Conservation (phyloP, 2,888 invertebrate genomes). For the Standfussiana lucernea region DNA sequence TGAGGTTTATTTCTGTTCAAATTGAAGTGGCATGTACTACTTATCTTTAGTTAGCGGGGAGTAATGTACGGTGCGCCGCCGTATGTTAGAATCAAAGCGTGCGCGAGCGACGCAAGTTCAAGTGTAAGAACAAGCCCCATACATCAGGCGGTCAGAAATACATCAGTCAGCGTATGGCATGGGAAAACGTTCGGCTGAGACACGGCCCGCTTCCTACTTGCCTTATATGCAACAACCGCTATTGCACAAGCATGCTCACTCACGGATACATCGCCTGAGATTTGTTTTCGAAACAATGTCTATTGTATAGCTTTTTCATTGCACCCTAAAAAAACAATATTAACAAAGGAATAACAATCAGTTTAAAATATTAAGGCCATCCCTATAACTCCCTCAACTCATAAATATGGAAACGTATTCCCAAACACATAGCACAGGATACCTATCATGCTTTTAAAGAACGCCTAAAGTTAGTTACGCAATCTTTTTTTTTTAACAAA, state of each 20-base stretch:
- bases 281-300: conserved; percentile 58
- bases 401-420: conserved; percentile 52
- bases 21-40: conserved; percentile 64
- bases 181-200: conserved; percentile 83
- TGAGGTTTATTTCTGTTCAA: conserved; percentile 66
- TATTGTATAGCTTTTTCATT: conserved; percentile 50
- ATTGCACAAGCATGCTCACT: conserved; percentile 71
- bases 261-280: conserved; percentile 62
- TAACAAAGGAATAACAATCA: conserved; percentile 27
- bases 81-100: conserved; percentile 74
- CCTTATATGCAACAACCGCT: conserved; percentile 84
- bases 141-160: conserved; percentile 82
- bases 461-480: neutral
- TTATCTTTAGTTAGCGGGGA: conserved; percentile 65
- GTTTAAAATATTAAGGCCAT: conserved; percentile 27
- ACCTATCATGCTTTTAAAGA: conserved; percentile 18
- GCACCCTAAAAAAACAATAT: conserved; percentile 24
- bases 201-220: conserved; percentile 81
- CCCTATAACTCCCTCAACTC: conserved; percentile 41
- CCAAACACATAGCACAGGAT: conserved; percentile 10
- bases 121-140: conserved; percentile 83
- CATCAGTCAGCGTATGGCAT: conserved; percentile 84
- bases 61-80: conserved; percentile 65
- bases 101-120: conserved; percentile 80
- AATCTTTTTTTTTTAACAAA: neutral